Base-by-base conservation (phyloP, 2,888 invertebrate genomes). In the Eristalis tenax region DNA sequence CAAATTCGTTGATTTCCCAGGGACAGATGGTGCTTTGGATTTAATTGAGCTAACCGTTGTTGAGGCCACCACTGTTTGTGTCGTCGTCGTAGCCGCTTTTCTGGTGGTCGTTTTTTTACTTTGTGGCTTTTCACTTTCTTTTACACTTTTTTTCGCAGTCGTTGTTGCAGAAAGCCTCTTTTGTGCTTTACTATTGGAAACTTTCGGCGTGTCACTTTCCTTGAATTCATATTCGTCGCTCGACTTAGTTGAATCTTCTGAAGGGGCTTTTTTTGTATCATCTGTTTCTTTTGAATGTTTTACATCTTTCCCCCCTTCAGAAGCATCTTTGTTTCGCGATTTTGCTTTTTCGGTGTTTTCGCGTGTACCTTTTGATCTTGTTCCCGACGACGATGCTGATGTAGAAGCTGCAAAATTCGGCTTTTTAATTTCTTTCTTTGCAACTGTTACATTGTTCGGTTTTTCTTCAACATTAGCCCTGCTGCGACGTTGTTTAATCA, bases 401-500 rank as follows among this genome's bases (percentile, higher is more conserved):
- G 56, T 69, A n/a, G 79, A 50, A 22, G 70, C 68, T n/a, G 75
- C 22, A 6, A 68, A 26, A 23, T 26, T 80, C 15, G 64, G 28
- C 32, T 80, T 87, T 59, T 76, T 87, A 28, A 79, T 78, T 61
- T 87, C 87, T 56, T 87, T 89, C 83, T 59, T 89, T 65, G 38
- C 88, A 38, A 22, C 87, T 59, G 93, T 93, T 78, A 90, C 91
- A 80, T 92, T 90, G 89, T 94, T 94, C 85, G 93, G 93, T 90
- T 94, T 94, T 28, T 87, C 85, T 78, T 94, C 93, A 88, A 94
- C 93, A 89, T 93, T 93, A 28, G 93, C 93, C 90, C 95, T 92
- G 91, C 94, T 94, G 90, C 95, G 91, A 88, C 96, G 92, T 92
- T 95, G 94, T 92, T 96, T 94, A 83, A 94, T 94, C 90, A 94